Percentiles rank a stretch among this genome's conserved stretches.
Conservation (phyloP, 2,888 invertebrate genomes). For the Luffia ferchaultella region DNA sequence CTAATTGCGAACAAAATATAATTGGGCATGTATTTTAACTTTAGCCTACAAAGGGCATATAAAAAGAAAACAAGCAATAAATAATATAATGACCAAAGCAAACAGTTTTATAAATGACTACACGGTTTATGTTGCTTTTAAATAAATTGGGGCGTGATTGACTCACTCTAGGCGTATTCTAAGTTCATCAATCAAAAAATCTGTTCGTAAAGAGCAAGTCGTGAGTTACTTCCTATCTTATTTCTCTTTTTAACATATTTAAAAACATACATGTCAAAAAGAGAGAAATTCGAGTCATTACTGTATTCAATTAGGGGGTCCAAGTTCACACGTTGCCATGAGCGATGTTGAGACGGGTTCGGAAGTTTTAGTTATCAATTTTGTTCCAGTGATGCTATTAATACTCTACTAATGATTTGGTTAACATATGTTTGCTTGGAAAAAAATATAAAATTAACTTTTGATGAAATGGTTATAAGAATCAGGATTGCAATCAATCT, state of each 20-base stretch:
- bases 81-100: background rate
- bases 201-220: constrained; percentile 37
- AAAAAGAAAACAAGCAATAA: too few species aligned
- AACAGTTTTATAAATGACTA: background rate
- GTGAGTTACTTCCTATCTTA: constrained; percentile 42
- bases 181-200: constrained; percentile 60
- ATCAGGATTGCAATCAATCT: too few species aligned
- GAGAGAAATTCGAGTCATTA: constrained; percentile 37
- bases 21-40: too few species aligned
- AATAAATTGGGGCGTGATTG: constrained; percentile 61
- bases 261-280: constrained; percentile 20
- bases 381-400: constrained; percentile 22
- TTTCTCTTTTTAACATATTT: constrained; percentile 29
- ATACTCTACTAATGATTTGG: background rate
- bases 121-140: background rate
- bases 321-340: constrained; percentile 47
- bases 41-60: too few species aligned
- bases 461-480: background rate
- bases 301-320: constrained; percentile 28
- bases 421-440: background rate
- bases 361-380: constrained; percentile 60
- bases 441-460: background rate
- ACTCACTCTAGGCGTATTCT: constrained; percentile 61
- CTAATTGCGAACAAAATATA: too few species aligned
- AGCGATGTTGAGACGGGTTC: constrained; percentile 42